Base-by-base conservation (phyloP, 1,140 invertebrate species). In the Caenorhabditis brenneri region DNA sequence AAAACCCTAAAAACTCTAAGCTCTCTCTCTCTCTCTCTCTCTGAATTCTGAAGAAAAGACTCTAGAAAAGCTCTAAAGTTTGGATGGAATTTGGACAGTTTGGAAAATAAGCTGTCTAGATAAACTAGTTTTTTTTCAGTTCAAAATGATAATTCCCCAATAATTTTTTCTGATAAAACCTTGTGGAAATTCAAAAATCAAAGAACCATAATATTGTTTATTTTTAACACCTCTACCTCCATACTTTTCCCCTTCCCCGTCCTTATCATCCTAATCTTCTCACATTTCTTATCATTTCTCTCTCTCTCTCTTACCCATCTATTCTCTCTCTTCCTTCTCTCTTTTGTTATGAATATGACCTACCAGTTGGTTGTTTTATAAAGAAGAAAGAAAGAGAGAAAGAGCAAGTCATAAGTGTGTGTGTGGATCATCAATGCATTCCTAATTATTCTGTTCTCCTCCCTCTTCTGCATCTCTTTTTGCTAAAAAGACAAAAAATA, bases 171-270 rank as follows among this genome's bases (percentile, higher is more conserved):
- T 9, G 9, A 5, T 33, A 33, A 33, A 65, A 36, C 6, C 31
- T 36, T 15, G 29, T 36, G 33, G 19, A 65, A 65, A 65, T 36
- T 65, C 31, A 65, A 65, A 65, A 65, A 65, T 65, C 58, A 65
- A 33, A 65, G 16, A 65, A 65, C 31, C 58, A 65, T 19, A 16
- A 19, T 65, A 19, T 33, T 65, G 33, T 65, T 16, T 7, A 7
- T 22, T 65, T 33, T 27, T 65, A 19, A 6, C 39, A 42, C 5
- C 39, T 42, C 12, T 6, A 42, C 12, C 39, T 42, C 39, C 58
- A 65, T 24, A n/a, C n/a, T n/a, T 65, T 3, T n/a, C n/a, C n/a
- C n/a, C n/a, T 33, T 65, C 36, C 36, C 31, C 15, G 7, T 22
- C 36, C 19, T 27, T 65, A 42, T 42, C 39, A 42, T 5, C 39